Evolutionary conservation across 2,113 vertebrate genomes (phyloP).

Genomic region (Vicugna pacos): DNA sequence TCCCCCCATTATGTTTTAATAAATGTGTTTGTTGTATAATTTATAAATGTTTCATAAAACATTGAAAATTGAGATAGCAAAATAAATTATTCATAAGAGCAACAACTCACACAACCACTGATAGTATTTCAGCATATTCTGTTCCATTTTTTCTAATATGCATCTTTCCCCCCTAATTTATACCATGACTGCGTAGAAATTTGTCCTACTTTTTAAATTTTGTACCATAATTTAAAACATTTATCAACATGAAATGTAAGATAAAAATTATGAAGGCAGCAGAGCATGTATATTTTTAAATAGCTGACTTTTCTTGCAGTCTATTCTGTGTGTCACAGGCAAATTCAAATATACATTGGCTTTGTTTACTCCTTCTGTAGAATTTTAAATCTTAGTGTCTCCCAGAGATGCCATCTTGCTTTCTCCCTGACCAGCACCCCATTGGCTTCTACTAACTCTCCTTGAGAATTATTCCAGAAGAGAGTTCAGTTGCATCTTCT

Average conservation of each 20-base stretch:
- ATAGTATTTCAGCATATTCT: not conserved
- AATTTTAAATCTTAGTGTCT: not conserved
- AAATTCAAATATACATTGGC: constrained; percentile 23
- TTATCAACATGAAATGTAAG: not conserved
- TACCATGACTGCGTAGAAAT: not conserved
- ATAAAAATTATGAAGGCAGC: not conserved
- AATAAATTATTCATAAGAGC: not conserved
- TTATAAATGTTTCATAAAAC: not conserved
- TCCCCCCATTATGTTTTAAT: not conserved
- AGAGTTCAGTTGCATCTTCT: not conserved
- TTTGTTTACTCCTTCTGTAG: not conserved
- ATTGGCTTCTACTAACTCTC: not conserved
- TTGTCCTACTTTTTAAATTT: not conserved
- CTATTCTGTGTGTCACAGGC: not conserved
- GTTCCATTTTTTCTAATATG: not conserved
- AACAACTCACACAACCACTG: not conserved
- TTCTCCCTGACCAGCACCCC: not conserved
- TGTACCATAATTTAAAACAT: not conserved
- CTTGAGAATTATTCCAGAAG: not conserved
- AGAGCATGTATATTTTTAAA: not conserved
- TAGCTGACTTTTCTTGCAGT: not conserved
- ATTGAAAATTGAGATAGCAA: not conserved
- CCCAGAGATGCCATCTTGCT: not conserved
- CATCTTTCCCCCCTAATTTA: not conserved
- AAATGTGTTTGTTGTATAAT: not conserved